A percentile compares a stretch with the other conserved stretches of the same genome.
These are phyloP conservation scores for Drosophila nr. perissopoda DNA, from an alignment of 2,888 invertebrate species.

Conservation along the genomic window DNA sequence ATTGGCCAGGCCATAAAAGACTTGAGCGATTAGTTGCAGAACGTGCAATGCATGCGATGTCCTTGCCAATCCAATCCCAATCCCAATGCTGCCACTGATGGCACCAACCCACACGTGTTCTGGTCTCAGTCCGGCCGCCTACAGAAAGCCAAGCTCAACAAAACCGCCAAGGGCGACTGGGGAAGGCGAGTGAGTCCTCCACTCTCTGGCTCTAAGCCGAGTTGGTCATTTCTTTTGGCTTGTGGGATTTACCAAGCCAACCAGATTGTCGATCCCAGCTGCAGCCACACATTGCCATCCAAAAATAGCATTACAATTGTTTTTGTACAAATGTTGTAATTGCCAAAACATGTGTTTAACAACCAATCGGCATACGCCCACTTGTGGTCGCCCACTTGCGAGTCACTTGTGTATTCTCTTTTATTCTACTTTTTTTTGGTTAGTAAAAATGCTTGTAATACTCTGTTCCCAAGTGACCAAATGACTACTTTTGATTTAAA, in stretches of 20 bases:
- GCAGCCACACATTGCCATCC: slow-evolving; percentile 6
- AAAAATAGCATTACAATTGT: slow-evolving; percentile 43
- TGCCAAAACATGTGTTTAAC: slow-evolving; percentile 59
- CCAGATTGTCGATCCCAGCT: slow-evolving; percentile 53
- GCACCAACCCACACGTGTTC: slow-evolving; percentile 22
- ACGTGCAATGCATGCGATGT: slow-evolving; percentile 72
- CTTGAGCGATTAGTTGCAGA: slow-evolving; percentile 80
- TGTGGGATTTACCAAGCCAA: slow-evolving; percentile 55
- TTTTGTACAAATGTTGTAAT: slow-evolving; percentile 46
- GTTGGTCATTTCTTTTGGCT: slow-evolving; percentile 50
- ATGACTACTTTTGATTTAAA: neutral
- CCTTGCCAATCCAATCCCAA: slow-evolving; percentile 5
- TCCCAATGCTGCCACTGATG: slow-evolving; percentile 28
- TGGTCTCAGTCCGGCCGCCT: neutral
- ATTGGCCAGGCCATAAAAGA: slow-evolving; percentile 71
- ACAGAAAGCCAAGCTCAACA: slow-evolving; percentile 34
- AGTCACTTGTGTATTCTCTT: slow-evolving; percentile 16
- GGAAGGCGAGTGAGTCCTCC: neutral
- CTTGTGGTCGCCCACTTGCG: slow-evolving; percentile 17
- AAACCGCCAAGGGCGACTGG: slow-evolving; percentile 25
- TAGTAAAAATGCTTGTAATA: slow-evolving; percentile 12
- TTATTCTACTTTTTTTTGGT: neutral
- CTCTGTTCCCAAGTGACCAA: neutral
- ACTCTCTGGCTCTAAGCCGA: slow-evolving; percentile 46
- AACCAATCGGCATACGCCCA: slow-evolving; percentile 42